Evolutionary conservation across 2,797 vertebrate genomes (phyloP).

Genomic region (Carapus acus): DNA sequence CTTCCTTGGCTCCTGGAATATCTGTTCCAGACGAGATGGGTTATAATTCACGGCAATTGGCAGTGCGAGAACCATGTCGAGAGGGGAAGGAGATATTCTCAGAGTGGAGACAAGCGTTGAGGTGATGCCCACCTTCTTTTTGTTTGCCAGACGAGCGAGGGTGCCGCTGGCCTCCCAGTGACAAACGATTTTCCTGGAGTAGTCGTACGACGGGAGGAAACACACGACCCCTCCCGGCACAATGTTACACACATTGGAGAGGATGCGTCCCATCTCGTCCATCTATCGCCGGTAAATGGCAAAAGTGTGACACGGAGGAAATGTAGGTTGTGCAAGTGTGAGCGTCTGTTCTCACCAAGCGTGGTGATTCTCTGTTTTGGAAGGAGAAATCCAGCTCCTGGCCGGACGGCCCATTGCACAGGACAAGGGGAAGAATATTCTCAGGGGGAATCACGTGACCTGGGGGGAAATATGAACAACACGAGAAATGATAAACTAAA

Average conservation of each 20-base stretch:
- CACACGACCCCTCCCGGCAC: constrained; percentile 90
- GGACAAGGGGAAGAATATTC: constrained; percentile 87
- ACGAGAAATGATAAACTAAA: too few relatives aligned
- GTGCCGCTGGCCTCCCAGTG: constrained; percentile 85
- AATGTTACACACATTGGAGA: constrained; percentile 88
- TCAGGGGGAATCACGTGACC: constrained; percentile 93
- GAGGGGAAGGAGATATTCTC: too few relatives aligned
- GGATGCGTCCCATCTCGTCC: constrained; percentile 86
- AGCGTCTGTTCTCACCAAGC: constrained; percentile 71
- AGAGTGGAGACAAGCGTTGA: too few relatives aligned
- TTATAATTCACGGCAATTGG: too few relatives aligned
- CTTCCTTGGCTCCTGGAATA: constrained; percentile 94
- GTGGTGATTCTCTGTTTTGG: constrained; percentile 84
- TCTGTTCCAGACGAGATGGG: constrained; percentile 68
- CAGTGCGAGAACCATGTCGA: too few relatives aligned
- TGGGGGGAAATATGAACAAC: constrained; percentile 56
- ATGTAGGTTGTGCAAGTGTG: too few relatives aligned
- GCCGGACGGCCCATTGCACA: constrained; percentile 86
- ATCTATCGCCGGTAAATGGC: constrained; percentile 70
- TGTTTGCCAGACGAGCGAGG: constrained; percentile 75
- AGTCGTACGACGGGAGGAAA: constrained; percentile 95
- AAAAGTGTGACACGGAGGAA: too few relatives aligned
- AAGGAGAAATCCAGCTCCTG: constrained; percentile 92
- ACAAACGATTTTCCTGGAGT: constrained; percentile 76
- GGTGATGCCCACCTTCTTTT: constrained; percentile 98